A percentile compares a stretch with the other conserved stretches of the same genome.
These are phyloP conservation scores for Drosophila burlai DNA, from an alignment of 1,140 invertebrate species.

Conservation along the genomic window DNA sequence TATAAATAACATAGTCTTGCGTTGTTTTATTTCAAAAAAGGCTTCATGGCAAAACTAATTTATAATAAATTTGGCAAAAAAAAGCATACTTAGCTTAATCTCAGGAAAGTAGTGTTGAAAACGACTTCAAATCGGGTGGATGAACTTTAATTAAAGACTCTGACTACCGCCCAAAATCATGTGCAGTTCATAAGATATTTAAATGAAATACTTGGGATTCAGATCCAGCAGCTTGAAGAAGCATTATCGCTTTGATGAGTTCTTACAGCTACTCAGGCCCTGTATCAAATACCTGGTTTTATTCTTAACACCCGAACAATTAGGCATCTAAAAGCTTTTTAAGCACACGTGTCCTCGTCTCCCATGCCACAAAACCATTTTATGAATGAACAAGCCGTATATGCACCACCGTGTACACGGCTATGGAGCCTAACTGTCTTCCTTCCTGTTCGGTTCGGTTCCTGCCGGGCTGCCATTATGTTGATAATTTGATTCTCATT, in stretches of 20 bases:
- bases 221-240: neutral
- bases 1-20: neutral
- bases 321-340: slow-evolving; percentile 39
- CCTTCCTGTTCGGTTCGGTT: slow-evolving; percentile 4
- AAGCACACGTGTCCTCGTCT: slow-evolving; percentile 7
- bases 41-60: neutral
- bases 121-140: neutral
- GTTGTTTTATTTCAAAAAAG: neutral
- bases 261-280: neutral
- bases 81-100: neutral
- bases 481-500: slow-evolving; percentile 56
- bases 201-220: neutral
- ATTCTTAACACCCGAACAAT: slow-evolving; percentile 7
- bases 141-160: too few relatives aligned
- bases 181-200: too few relatives aligned
- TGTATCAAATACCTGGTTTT: neutral
- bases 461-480: slow-evolving; percentile 30
- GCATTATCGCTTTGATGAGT: neutral
- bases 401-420: neutral
- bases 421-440: slow-evolving; percentile 9
- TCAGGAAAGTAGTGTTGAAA: neutral
- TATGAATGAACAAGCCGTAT: slow-evolving; percentile 45
- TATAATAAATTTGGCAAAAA: neutral
- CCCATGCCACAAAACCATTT: slow-evolving; percentile 29
- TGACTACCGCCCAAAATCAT: too few relatives aligned